phyloP scores from a whole-genome alignment of 2,888 invertebrate genomes.

The Oasisia sp. region DNA sequence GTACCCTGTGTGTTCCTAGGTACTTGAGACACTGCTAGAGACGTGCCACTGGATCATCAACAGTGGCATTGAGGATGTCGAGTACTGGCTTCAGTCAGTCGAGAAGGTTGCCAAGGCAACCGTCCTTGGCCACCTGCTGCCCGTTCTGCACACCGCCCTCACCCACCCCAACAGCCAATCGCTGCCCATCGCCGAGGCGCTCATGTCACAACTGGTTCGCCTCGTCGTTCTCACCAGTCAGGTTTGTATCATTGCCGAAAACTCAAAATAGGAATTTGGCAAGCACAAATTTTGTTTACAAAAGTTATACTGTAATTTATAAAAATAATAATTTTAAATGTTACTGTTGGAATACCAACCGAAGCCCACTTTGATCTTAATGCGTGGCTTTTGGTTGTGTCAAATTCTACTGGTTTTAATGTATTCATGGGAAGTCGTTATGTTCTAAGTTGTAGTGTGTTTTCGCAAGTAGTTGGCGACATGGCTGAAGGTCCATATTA shows the following conservation, averaged over 20 bases:
- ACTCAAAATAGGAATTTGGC: neutral
- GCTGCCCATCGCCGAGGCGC: constrained; percentile 54
- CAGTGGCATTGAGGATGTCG: constrained; percentile 49
- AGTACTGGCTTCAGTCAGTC: constrained; percentile 55
- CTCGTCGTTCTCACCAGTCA: constrained; percentile 62
- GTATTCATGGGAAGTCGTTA: too few relatives aligned
- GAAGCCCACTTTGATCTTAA: too few relatives aligned
- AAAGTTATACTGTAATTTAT: neutral
- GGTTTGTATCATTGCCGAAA: constrained; percentile 43
- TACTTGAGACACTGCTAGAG: constrained; percentile 59
- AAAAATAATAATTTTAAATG: neutral
- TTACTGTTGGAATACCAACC: too few relatives aligned
- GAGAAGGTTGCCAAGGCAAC: constrained; percentile 62
- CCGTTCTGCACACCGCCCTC: constrained; percentile 58
- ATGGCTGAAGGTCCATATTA: too few relatives aligned
- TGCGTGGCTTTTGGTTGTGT: too few relatives aligned
- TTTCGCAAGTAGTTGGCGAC: too few relatives aligned
- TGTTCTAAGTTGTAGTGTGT: too few relatives aligned
- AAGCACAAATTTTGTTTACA: too few relatives aligned
- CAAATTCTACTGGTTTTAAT: too few relatives aligned
- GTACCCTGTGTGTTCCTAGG: constrained; percentile 42
- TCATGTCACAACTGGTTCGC: constrained; percentile 61
- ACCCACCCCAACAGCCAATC: constrained; percentile 59
- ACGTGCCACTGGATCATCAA: constrained; percentile 54
- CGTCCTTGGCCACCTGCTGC: constrained; percentile 61